phyloP scores from a whole-genome alignment of 2,113 vertebrate genomes.

The Uria lomvia region DNA sequence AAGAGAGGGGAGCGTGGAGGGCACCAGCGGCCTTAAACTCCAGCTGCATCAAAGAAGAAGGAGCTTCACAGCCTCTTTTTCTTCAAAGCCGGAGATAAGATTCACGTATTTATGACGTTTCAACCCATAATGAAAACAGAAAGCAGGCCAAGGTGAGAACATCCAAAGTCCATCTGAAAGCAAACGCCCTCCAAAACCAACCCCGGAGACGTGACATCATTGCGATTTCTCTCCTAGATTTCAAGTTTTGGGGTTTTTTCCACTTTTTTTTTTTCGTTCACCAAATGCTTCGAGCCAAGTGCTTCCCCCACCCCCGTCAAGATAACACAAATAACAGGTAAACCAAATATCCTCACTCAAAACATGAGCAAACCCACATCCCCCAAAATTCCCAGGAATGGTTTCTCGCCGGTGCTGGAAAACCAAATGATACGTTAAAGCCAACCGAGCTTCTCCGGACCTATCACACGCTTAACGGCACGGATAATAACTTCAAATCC shows the following conservation, averaged over 20 bases:
- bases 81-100: not conserved
- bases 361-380: not conserved
- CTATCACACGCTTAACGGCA: fast-evolving
- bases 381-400: not conserved
- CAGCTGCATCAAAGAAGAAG: not conserved
- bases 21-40: not conserved
- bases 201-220: not conserved
- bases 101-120: not conserved
- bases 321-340: not conserved
- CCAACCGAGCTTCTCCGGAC: not conserved
- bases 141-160: not conserved
- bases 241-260: not conserved
- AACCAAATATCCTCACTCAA: not conserved
- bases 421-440: not conserved
- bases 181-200: not conserved
- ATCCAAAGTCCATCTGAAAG: not conserved
- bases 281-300: not conserved
- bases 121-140: not conserved
- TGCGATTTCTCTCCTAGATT: not conserved
- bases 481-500: not conserved
- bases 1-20: not conserved
- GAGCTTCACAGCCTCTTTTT: not conserved
- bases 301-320: not conserved
- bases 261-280: not conserved
- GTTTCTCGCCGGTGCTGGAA: not conserved